Conservation (phyloP, 2,113 vertebrate genomes). For the Myanophis thanlyinensis region DNA sequence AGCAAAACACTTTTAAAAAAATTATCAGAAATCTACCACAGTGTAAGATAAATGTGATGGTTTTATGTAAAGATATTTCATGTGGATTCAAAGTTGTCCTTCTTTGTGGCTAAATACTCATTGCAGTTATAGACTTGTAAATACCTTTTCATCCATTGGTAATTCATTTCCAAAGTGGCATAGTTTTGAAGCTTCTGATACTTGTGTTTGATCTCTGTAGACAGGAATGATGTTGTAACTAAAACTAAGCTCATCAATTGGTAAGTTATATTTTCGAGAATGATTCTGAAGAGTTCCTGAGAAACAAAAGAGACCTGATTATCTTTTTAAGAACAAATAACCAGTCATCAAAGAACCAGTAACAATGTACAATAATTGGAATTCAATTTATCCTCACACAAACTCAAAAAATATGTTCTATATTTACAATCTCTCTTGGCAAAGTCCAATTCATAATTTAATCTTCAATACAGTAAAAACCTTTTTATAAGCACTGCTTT, state of each 20-base stretch:
- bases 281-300: slow-evolving; percentile 85
- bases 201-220: slow-evolving; percentile 75
- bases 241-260: slow-evolving; percentile 85
- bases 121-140: background rate
- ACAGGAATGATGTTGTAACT: slow-evolving; percentile 72
- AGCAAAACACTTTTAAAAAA: background rate
- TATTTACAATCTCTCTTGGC: background rate
- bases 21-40: background rate
- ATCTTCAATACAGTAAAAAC: background rate
- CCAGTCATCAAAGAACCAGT: background rate
- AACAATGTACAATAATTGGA: background rate
- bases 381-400: background rate
- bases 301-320: background rate
- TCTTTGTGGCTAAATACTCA: background rate
- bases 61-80: background rate
- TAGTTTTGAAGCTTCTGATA: slow-evolving; percentile 69
- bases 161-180: slow-evolving; percentile 64
- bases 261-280: slow-evolving; percentile 79
- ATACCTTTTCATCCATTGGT: slow-evolving; percentile 77
- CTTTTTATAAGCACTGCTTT: background rate
- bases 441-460: background rate
- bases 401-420: background rate
- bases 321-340: background rate
- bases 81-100: background rate
- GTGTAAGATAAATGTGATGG: background rate